Evolutionary conservation across 1,140 invertebrate genomes (phyloP).

Genomic region (Neodiprion lecontei): DNA sequence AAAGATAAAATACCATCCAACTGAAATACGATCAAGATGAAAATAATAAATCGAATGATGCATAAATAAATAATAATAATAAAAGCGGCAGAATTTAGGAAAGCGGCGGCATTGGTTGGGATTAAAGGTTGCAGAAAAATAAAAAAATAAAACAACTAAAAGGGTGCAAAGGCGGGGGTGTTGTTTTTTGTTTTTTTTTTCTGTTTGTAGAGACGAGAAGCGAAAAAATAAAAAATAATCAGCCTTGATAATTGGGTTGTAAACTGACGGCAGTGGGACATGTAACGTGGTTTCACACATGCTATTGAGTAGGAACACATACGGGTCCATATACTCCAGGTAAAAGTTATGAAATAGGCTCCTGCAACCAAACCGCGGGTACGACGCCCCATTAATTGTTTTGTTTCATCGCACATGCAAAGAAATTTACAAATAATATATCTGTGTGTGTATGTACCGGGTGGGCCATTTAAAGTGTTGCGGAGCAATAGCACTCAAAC

Average conservation of each 20-base stretch:
- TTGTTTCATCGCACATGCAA: conserved; percentile 51
- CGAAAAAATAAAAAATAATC: conserved; percentile 53
- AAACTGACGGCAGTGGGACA: conserved; percentile 62
- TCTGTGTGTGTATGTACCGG: no score
- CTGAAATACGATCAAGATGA: no score
- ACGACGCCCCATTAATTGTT: conserved; percentile 54
- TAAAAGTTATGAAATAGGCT: conserved; percentile 65
- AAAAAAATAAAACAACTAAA: conserved; percentile 8
- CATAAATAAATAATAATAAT: no score
- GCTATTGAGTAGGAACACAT: conserved; percentile 64
- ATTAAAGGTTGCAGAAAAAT: background rate
- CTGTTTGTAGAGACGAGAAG: conserved; percentile 22
- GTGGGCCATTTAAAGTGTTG: background rate
- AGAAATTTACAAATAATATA: background rate
- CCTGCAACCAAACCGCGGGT: conserved; percentile 60
- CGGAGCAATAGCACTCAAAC: background rate
- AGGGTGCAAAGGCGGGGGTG: background rate
- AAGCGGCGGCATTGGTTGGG: background rate
- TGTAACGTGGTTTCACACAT: conserved; percentile 63
- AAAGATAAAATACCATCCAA: no score
- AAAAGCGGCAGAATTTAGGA: no score
- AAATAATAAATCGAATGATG: no score
- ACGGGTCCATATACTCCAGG: conserved; percentile 64
- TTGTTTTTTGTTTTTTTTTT: background rate
- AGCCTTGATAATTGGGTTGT: conserved; percentile 50